Conservation (phyloP, 2,113 vertebrate genomes). For the Orycteropus afer region DNA sequence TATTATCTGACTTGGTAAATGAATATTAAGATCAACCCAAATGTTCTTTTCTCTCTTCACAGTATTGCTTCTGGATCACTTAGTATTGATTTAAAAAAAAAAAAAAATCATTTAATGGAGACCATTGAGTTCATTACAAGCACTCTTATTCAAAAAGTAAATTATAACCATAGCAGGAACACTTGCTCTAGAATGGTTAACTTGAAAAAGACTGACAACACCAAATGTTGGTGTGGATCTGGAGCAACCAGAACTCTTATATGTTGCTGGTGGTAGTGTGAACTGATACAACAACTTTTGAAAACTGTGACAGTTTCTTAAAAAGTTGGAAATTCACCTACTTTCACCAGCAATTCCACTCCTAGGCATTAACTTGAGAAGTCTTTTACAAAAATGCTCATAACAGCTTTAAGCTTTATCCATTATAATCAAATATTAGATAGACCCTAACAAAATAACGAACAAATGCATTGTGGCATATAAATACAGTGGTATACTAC, state of each 20-base stretch:
- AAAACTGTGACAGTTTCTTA: neutral
- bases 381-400: neutral
- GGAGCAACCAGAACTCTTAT: neutral
- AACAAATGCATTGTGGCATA: neutral
- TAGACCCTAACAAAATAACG: neutral
- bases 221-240: neutral
- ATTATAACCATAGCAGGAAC: neutral
- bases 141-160: neutral
- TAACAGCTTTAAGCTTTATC: neutral
- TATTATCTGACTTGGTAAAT: neutral
- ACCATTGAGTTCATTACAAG: neutral
- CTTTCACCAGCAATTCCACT: neutral
- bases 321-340: neutral
- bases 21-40: neutral
- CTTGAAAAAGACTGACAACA: neutral
- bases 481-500: neutral
- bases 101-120: neutral
- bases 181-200: too few species aligned
- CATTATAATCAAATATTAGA: neutral
- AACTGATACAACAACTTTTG: neutral
- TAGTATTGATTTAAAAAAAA: neutral
- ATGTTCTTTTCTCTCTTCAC: neutral
- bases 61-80: neutral
- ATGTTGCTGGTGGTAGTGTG: neutral
- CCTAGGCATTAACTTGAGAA: neutral